Evolutionary conservation across 1,140 invertebrate genomes (phyloP).

Genomic region (Psix sp.): DNA sequence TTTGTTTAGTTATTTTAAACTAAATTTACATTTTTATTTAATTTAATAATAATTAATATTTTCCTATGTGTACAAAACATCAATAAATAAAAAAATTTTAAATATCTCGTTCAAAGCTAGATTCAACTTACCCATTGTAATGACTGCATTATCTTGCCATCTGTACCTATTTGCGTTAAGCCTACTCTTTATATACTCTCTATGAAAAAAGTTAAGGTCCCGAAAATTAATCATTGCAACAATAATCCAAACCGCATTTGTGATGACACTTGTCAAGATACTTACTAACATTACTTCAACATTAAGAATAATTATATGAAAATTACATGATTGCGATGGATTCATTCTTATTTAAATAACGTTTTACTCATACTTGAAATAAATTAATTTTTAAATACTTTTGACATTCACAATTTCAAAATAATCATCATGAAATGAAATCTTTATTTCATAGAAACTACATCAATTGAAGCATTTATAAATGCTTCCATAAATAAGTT

Average conservation of each 20-base stretch:
- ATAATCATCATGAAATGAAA: too few relatives aligned
- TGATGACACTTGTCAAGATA: conserved; percentile 37
- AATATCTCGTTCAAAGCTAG: too few relatives aligned
- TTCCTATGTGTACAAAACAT: too few relatives aligned
- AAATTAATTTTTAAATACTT: neutral
- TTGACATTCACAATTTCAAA: neutral
- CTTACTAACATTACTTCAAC: conserved; percentile 36
- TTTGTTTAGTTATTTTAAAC: conserved; percentile 71
- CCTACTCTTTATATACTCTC: conserved; percentile 38
- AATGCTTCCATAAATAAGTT: too few relatives aligned
- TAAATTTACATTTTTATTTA: conserved; percentile 5
- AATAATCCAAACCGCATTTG: conserved; percentile 35
- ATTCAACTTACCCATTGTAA: conserved; percentile 42
- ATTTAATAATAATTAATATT: too few relatives aligned
- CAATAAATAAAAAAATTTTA: too few relatives aligned
- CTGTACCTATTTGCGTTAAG: conserved; percentile 16
- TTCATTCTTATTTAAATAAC: conserved; percentile 34
- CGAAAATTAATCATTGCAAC: conserved; percentile 37
- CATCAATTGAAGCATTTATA: too few relatives aligned
- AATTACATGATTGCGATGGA: conserved; percentile 24
- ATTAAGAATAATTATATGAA: conserved; percentile 31
- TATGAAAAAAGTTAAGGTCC: conserved; percentile 39
- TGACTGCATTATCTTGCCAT: conserved; percentile 40
- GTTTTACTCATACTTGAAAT: conserved; percentile 15
- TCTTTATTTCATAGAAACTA: too few relatives aligned